phyloP scores from a whole-genome alignment of 2,888 invertebrate species.

The Tenodera sinensis region DNA sequence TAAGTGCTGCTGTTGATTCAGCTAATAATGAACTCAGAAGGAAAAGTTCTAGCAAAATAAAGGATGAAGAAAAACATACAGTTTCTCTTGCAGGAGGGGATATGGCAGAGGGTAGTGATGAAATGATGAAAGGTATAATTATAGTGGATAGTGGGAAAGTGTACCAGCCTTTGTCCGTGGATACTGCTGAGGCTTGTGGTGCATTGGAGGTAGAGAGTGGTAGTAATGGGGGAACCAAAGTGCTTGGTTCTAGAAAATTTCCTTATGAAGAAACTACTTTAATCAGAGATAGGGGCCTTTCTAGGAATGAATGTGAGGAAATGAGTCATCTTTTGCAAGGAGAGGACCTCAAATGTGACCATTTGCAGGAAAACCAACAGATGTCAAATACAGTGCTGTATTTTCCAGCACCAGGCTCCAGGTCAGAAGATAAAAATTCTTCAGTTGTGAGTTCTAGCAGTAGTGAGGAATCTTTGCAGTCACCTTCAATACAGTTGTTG shows the following conservation, averaged over 20 bases:
- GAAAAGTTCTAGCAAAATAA: not conserved
- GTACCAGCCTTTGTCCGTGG: not conserved
- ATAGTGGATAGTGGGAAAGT: not conserved
- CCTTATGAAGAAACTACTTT: not conserved
- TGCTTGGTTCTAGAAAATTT: not conserved
- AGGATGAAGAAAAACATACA: not conserved
- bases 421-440: not conserved
- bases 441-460: conserved; percentile 16
- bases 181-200: not conserved
- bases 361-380: not conserved
- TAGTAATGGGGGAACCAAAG: not conserved
- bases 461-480: conserved; percentile 24
- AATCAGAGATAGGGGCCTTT: not conserved
- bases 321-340: conserved; percentile 22
- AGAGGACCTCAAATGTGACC: conserved; percentile 3
- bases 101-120: not conserved
- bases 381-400: not conserved
- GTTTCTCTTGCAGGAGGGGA: not conserved
- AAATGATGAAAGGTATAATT: not conserved
- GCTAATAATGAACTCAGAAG: not conserved
- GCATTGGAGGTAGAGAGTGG: not conserved
- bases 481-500: conserved; percentile 19
- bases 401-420: not conserved
- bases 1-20: not conserved
- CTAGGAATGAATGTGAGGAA: conserved; percentile 21